Base-by-base conservation (phyloP, 2,113 vertebrate genomes). In the Pogona vitticeps region DNA sequence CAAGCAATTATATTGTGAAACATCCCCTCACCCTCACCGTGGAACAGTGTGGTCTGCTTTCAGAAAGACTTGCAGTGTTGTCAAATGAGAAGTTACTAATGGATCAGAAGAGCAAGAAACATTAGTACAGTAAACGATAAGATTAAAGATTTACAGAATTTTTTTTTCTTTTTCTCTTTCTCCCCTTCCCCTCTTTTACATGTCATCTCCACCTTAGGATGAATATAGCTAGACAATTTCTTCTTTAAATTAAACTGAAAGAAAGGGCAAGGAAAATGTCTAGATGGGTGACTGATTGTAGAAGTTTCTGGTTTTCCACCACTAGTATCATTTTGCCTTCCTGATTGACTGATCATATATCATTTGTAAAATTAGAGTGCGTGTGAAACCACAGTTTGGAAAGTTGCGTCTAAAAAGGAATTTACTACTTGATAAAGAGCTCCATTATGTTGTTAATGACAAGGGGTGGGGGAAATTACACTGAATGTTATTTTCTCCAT, bases 41-140 rank as follows among this genome's bases (percentile, higher is more conserved):
- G 70, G 80, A 82, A 82, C 72, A 70, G 40, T 46, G 73, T 59
- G 0, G 2, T 12, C 85, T 85, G 59, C 89, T 86, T 89, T 83
- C 80, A 84, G 73, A 65, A 90, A 72, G 70, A 79, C 88, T 88
- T 89, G 70, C 76, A 88, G 65, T 1, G n/a, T 85, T 68, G 36
- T 67, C 63, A 33, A 33, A 72, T 77, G 80, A 93, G 91, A 92
- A 90, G 82, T 5, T 7, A 63, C 46, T 89, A 61, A 33, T 67
- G 40, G 63, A 88, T 80, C 5, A 85, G n/a, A 72, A 59, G 85
- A 85, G 31, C 33, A 88, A 85, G 56, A 76, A 88, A 72, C 56
- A 61, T 90, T 89, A 87, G 86, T n/a, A n/a, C n/a, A n/a, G n/a
- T 82, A 61, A 84, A 89, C 68, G 42, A 56, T 26, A 71, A 56